A percentile compares a stretch with the other conserved stretches of the same genome.
phyloP scores from a whole-genome alignment of 2,888 invertebrate genomes.

The Encarsia formosa region DNA sequence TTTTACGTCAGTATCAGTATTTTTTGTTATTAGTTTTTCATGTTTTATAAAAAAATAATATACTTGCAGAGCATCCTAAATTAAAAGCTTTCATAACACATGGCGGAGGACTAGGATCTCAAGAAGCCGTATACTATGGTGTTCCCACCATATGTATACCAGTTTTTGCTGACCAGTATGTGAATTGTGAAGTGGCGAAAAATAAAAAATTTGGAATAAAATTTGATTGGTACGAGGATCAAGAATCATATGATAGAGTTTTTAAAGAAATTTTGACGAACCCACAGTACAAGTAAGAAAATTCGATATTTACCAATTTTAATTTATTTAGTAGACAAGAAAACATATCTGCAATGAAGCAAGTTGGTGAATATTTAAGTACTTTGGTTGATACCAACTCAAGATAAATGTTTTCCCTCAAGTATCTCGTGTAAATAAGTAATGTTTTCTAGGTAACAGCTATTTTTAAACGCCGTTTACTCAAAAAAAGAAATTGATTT shows the following conservation, averaged over 20 bases:
- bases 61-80: constrained; percentile 37
- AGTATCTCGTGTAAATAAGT: not conserved
- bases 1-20: constrained; percentile 33
- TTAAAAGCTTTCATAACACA: constrained; percentile 38
- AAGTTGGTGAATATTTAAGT: no score
- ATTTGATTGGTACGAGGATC: constrained; percentile 21
- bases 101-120: constrained; percentile 37
- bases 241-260: constrained; percentile 30
- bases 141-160: constrained; percentile 40
- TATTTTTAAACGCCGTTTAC: not conserved
- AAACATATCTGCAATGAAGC: no score
- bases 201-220: constrained; percentile 30
- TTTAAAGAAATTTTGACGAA: constrained; percentile 32
- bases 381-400: not conserved
- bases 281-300: constrained; percentile 4
- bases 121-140: constrained; percentile 35
- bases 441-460: not conserved
- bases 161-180: constrained; percentile 37
- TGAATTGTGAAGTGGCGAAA: constrained; percentile 31
- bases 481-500: not conserved
- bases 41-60: not conserved
- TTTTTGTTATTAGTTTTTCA: not conserved
- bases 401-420: not conserved
- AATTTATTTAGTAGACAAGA: no score
- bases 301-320: no score